phyloP scores from a whole-genome alignment of 2,888 invertebrate species.

The Branchellion lobata region DNA sequence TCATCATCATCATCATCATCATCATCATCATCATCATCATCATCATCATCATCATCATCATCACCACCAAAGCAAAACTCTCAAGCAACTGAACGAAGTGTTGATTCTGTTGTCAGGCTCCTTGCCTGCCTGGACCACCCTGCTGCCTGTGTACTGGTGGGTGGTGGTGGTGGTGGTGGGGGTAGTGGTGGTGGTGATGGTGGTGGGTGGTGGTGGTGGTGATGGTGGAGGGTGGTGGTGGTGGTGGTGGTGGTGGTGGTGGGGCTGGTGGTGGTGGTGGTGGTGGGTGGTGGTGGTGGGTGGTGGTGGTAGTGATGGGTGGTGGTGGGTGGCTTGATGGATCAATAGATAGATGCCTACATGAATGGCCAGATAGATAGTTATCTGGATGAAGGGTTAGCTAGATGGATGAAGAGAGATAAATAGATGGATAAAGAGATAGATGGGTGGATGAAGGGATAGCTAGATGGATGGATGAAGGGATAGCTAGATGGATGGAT shows the following conservation, averaged over 20 bases:
- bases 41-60: background rate
- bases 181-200: background rate
- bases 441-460: no score
- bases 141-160: constrained; percentile 80
- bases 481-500: no score
- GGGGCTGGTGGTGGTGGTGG: background rate
- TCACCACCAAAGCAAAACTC: constrained; percentile 69
- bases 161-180: constrained; percentile 52
- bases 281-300: background rate
- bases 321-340: background rate
- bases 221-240: constrained; percentile 3
- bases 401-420: no score
- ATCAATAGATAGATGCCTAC: background rate
- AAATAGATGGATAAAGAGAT: no score
- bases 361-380: background rate
- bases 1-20: no score
- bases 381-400: no score
- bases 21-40: background rate
- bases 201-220: background rate
- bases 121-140: constrained; percentile 89
- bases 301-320: background rate
- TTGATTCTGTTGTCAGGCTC: constrained; percentile 96
- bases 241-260: background rate
- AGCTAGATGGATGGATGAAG: no score
- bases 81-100: constrained; percentile 93